Evolutionary conservation across 1,140 invertebrate species (phyloP), one percentile per base, ranked within the genome.

Genomic region (Drosophila nannoptera): DNA sequence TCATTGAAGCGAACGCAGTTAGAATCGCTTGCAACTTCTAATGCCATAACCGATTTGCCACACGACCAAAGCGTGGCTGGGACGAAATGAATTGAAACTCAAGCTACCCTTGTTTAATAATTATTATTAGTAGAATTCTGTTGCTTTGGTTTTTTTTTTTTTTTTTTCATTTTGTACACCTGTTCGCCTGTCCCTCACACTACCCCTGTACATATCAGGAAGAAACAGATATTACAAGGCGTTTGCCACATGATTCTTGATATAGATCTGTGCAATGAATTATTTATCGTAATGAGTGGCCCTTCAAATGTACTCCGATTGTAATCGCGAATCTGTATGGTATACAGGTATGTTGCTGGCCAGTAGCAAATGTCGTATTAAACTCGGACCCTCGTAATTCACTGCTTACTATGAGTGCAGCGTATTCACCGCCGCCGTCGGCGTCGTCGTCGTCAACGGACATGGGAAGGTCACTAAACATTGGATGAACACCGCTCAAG

Each of bases 1-100:
- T 69, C 52, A 69, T 52, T 45, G 53, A 54, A 49, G 32, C 38
- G 11, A 33, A 54, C 22, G 22, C 29, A 61, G 53, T 58, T 40
- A 45, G 35, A 42, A 55, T 29, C 36, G 16, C 46, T 49, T n/a
- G 29, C 65, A 68, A 35, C 42, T 48, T 40, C n/a, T n/a, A 31
- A 40, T 29, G 9, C 42, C 46, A 53, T 63, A 50, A 69, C 49
- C 66, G 55, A 69, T 49, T 63, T 49, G 49, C 16, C 33, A 45
- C 22, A 36, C 52, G 7, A 43, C n/a, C 36, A 36, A 29, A 36
- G 12, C 48, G 61, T 69, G 60, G 54, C 40, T 59, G 62, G 62
- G 66, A 29, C 62, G 40, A 66, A 77, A 78, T 77, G 59, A 77
- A 77, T 77, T 78, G 7, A 36, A 16, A 52, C 36, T 9, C 50